These are phyloP conservation scores for Patiria miniata DNA, from an alignment of 35 echinoderm and acorn worm genomes.

Conservation along the genomic window DNA sequence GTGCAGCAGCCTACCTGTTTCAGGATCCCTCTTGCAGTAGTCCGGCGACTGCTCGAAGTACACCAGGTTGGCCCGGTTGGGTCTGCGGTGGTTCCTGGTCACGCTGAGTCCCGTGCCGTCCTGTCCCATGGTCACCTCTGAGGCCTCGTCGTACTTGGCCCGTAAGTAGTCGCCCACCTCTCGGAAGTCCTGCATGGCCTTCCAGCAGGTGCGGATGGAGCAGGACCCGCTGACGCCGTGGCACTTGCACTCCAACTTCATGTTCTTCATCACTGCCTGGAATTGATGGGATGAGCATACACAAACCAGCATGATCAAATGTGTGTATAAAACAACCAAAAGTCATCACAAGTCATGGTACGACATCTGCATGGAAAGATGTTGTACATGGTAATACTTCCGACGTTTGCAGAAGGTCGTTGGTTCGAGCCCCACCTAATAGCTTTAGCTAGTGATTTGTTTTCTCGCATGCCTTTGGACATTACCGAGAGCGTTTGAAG, in stretches of 20 bases:
- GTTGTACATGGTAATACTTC: no score
- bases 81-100: constrained; percentile 40
- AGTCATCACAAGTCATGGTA: no score
- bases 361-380: no score
- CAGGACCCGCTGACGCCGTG: constrained; percentile 90
- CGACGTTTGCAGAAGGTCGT: no score
- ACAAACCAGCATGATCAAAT: no score
- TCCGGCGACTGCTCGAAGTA: constrained; percentile 86
- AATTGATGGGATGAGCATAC: not conserved
- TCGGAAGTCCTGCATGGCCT: constrained; percentile 86
- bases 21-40: constrained; percentile 72
- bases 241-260: constrained; percentile 96
- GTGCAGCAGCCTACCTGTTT: constrained; percentile 75
- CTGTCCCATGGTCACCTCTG: constrained; percentile 71
- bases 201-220: constrained; percentile 86
- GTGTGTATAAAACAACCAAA: no score
- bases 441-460: no score
- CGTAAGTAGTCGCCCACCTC: constrained; percentile 75
- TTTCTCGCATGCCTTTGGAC: no score
- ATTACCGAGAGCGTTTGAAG: no score
- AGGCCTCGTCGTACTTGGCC: constrained; percentile 52
- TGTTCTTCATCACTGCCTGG: constrained; percentile 79
- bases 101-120: constrained; percentile 68
- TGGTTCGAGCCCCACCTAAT: no score
- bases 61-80: constrained; percentile 59